Evolutionary conservation across 2,888 invertebrate genomes (phyloP), one percentile per base, ranked within the genome.

Genomic region (Minunthozetes semirufus): DNA sequence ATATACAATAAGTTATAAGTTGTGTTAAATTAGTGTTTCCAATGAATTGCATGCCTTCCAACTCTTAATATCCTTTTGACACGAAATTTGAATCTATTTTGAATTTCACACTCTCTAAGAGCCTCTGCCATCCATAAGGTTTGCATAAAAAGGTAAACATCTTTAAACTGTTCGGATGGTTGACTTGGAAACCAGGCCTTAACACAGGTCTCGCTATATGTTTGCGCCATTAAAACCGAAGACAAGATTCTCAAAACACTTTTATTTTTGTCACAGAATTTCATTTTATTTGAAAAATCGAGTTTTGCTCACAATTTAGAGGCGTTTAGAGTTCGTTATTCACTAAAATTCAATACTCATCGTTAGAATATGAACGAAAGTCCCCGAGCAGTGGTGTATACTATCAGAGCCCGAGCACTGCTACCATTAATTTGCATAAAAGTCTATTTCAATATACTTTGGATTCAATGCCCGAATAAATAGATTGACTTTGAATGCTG

Each of bases 391-490:
- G 25, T 27, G 25, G 71, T 42, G 42, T 25, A 46, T 19, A 71
- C 71, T 46, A 46, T 46, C 42, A 46, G 46, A 71, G 46, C 46
- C 8, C 46, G 17, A 68, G 33, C 48, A 11, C n/a, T 33, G 15
- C 27, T 8, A 56, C 53, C 56, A 72, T 53, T 53, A 56, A 53
- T 72, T 72, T 53, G 53, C 72, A 72, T 72, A 72, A 72, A 63
- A 63, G 33, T 33, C 33, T 22, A 6, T 4, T 25, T 50, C 50
- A 50, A 50, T 50, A 11, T 17, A 50, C 5, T 8, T 22, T 9
- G 9, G 25, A 11, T 27, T 59, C 25, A n/a, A 9, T 17, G 33
- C 63, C 33, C 33, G 13, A 17, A 17, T 59, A 59, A 63, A 63
- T 63, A 33, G 9, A 63, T 63, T 19, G 63, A 63, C 33, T 59